Base-by-base conservation (phyloP, 1,140 invertebrate genomes). In the Pseudobourletiella spinata region DNA sequence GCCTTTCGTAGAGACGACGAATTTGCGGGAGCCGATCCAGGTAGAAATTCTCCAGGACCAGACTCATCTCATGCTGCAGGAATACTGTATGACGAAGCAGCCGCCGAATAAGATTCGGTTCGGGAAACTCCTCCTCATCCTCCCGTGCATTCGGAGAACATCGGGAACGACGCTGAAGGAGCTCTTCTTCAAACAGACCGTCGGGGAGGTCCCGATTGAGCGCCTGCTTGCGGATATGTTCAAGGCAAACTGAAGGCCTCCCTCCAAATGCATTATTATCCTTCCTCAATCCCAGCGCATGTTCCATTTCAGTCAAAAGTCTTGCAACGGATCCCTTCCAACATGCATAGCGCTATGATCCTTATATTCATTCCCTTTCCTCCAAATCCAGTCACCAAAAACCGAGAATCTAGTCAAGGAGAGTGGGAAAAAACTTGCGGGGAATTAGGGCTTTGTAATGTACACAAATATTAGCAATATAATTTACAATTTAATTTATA, bases 11-110 rank as follows among this genome's bases (percentile, higher is more conserved):
- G 87, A 89, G 74, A 78, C 79, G 26, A 72, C 80, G 66, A 84
- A 83, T 1, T 74, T 86, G n/a, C 78, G 78, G 39, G 80, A 85
- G 64, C 74, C 79, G 0, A 72, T 77, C 1, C 79, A 85, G 63
- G 79, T 88, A 2, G 82, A 88, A 72, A 74, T 83, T 1, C 71
- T 88, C 1, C 87, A 90, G 77, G 87, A 89, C 66, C 86, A 89
- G 73, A 85, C 85, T 0, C 82, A 89, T 32, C 75, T 85, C 4
- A 82, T 88, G 73, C 76, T 91, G 1, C 82, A 84, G 59, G 86
- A 88, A 59, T 81, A 82, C 63, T 82, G 79, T 68, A 57, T 67
- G 61, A 62, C 61, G 57, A 71, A 59, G 59, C 59, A 26, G 48
- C 71, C 59, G 60, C 64, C 67, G 15, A 79, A 81, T 44, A 77